Conservation (phyloP, 2,797 vertebrate genomes). For the Spinibarbus caldwelli region DNA sequence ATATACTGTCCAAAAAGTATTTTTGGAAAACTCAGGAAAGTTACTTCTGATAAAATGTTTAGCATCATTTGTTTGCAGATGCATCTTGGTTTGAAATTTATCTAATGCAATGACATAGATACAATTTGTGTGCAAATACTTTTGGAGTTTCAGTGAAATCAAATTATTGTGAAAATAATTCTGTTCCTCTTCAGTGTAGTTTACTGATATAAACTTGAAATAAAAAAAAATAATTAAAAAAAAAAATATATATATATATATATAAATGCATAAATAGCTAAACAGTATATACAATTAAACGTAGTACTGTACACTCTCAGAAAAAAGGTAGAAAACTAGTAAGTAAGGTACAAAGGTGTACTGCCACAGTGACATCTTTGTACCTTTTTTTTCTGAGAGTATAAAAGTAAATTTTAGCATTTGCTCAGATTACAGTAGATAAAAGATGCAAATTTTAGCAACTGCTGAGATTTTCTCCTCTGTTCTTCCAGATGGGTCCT, state of each 20-base stretch:
- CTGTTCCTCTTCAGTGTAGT: neutral
- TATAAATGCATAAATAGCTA: neutral
- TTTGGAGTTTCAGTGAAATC: neutral
- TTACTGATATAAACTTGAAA: neutral
- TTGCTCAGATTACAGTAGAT: neutral
- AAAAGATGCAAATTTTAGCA: neutral
- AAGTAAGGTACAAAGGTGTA: neutral
- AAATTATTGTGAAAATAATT: neutral
- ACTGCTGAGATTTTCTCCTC: slow-evolving; percentile 34
- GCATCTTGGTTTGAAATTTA: neutral
- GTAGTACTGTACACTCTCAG: too few relatives aligned
- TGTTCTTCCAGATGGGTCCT: slow-evolving; percentile 84
- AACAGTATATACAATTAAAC: neutral
- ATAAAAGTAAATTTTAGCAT: neutral
- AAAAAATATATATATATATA: too few relatives aligned
- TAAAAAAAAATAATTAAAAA: too few relatives aligned
- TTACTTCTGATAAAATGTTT: neutral
- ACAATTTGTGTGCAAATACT: neutral
- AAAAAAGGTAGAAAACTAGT: neutral
- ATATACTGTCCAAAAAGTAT: neutral
- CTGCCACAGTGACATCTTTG: neutral
- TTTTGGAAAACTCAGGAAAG: neutral
- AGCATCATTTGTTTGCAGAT: neutral
- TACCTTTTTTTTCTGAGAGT: neutral
- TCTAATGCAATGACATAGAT: neutral